Conservation (phyloP, 2,888 invertebrate genomes). For the Taenaris catops region DNA sequence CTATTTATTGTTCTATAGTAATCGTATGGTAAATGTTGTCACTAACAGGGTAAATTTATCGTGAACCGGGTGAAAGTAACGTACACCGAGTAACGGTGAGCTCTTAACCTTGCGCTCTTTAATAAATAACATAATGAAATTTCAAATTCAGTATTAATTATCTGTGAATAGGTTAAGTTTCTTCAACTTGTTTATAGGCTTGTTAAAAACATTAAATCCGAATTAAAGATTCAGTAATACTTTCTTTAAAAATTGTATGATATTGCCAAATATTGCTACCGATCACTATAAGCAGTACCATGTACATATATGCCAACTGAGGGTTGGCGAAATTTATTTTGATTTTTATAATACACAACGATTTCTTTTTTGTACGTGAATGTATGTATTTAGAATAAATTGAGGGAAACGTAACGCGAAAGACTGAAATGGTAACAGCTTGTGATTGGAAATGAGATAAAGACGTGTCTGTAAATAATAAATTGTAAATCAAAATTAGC, state of each 20-base stretch:
- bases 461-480: conserved; percentile 55
- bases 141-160: conserved; percentile 18
- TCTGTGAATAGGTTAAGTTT: conserved; percentile 20
- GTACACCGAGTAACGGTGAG: conserved; percentile 12
- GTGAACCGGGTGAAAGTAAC: conserved; percentile 18
- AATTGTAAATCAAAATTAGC: conserved; percentile 41
- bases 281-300: conserved; percentile 2
- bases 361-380: conserved; percentile 20
- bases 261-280: conserved; percentile 6
- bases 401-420: conserved; percentile 38
- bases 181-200: conserved; percentile 9
- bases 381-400: conserved; percentile 16
- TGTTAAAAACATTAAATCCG: conserved; percentile 5
- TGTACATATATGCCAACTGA: background rate
- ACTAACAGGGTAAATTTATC: conserved; percentile 69
- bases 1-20: conserved; percentile 49
- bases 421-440: conserved; percentile 74
- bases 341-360: conserved; percentile 33
- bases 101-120: conserved; percentile 8
- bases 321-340: conserved; percentile 31
- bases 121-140: conserved; percentile 3
- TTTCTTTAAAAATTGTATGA: background rate
- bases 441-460: conserved; percentile 53
- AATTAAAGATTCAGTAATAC: conserved; percentile 1
- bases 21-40: conserved; percentile 57